phyloP scores from a whole-genome alignment of 30 jellyfish, hydroid and myxozoan genomes.

The Pseudorhiza aurosa region DNA sequence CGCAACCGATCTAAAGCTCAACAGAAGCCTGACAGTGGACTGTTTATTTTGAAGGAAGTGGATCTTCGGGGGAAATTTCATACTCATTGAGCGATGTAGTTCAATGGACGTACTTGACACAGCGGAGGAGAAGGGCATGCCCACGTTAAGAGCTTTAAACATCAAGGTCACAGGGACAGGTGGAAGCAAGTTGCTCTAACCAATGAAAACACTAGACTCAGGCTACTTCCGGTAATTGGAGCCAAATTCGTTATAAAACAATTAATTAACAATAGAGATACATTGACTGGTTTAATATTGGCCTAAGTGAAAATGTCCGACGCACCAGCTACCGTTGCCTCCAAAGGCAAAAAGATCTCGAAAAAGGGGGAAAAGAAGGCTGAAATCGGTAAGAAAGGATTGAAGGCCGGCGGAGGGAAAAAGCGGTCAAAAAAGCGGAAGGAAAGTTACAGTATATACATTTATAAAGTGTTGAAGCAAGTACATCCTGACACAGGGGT shows the following conservation, averaged over 20 bases:
- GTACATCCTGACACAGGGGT: slow-evolving; percentile 98
- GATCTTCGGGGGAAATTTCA: no score
- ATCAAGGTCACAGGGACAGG: background rate
- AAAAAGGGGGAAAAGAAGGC: slow-evolving; percentile 84
- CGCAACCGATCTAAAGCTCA: no score
- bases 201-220: slow-evolving; percentile 40
- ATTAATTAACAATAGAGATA: background rate
- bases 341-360: slow-evolving; percentile 74
- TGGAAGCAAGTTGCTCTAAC: background rate
- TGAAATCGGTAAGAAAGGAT: slow-evolving; percentile 72
- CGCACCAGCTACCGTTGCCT: slow-evolving; percentile 46
- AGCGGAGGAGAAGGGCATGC: background rate
- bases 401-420: slow-evolving; percentile 45
- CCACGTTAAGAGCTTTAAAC: background rate
- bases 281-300: background rate
- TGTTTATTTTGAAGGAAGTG: no score
- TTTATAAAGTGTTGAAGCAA: slow-evolving; percentile 94
- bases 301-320: slow-evolving; percentile 69
- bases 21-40: no score
- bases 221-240: slow-evolving; percentile 74
- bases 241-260: slow-evolving; percentile 7
- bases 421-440: slow-evolving; percentile 61
- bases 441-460: slow-evolving; percentile 90
- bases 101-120: no score
- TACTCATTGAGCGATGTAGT: no score